phyloP scores from a whole-genome alignment of 2,797 vertebrate genomes.

The Synaphobranchus kaupii region DNA sequence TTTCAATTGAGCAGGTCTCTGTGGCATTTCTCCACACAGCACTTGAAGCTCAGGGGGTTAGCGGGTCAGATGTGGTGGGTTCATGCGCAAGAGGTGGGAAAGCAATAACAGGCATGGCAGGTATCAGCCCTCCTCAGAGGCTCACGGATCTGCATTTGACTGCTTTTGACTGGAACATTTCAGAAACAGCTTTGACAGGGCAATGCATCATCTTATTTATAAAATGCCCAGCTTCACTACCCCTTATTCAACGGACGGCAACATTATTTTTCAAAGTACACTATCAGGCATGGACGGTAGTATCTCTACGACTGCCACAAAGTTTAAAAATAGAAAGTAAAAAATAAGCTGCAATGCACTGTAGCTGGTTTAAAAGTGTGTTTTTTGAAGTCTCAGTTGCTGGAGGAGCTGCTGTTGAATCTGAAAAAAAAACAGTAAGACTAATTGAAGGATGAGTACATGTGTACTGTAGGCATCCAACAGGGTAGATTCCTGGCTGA shows the following conservation, averaged over 20 bases:
- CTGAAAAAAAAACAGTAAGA: neutral
- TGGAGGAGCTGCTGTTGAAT: neutral
- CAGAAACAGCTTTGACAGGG: conserved; percentile 45
- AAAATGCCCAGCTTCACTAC: conserved; percentile 36
- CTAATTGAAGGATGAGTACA: conserved; percentile 1
- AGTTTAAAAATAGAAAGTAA: neutral
- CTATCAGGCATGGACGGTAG: neutral
- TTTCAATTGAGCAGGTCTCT: neutral
- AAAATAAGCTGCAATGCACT: neutral
- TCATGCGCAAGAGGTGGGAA: conserved; percentile 25
- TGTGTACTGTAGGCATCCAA: too few species aligned
- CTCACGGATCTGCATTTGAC: conserved; percentile 45
- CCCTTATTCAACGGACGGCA: conserved; percentile 38
- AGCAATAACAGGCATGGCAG: conserved; percentile 35
- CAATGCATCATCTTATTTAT: conserved; percentile 52
- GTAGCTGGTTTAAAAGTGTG: neutral
- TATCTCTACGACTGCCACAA: neutral
- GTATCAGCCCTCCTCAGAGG: conserved; percentile 20
- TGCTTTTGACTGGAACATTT: conserved; percentile 47
- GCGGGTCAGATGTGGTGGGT: conserved; percentile 20
- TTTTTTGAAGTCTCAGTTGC: neutral
- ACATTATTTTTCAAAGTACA: conserved; percentile 30
- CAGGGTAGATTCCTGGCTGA: too few species aligned
- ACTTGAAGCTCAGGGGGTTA: conserved; percentile 4
- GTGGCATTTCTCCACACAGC: neutral